Percentiles rank a stretch among this genome's conserved stretches.
Conservation (phyloP, 2,797 vertebrate genomes). For the Pangasius macronema region DNA sequence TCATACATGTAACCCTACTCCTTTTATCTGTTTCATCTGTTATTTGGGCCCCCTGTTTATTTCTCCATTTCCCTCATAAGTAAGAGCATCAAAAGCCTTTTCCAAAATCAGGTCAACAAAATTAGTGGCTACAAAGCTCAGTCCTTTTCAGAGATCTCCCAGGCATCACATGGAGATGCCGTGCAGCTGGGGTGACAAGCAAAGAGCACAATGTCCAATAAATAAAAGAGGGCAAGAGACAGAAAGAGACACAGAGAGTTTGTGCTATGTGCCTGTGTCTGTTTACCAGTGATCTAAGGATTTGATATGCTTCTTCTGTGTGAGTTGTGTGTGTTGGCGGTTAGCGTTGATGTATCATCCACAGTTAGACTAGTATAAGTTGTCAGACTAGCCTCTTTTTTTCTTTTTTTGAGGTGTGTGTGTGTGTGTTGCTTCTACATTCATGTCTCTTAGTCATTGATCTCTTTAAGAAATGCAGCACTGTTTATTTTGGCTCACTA, state of each 20-base stretch:
- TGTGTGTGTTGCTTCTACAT: constrained; percentile 54
- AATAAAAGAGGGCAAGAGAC: background rate
- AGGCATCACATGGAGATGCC: background rate
- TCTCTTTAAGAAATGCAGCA: constrained; percentile 67
- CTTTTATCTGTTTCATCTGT: background rate
- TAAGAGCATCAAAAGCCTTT: background rate
- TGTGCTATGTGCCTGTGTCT: background rate
- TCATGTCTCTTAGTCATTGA: constrained; percentile 71
- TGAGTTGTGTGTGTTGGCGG: background rate
- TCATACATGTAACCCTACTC: background rate
- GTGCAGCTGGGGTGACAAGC: too few relatives aligned
- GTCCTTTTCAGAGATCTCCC: background rate
- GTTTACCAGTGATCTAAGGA: background rate
- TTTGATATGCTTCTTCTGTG: background rate
- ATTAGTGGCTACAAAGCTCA: background rate
- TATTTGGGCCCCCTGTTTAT: background rate
- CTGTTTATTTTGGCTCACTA: constrained; percentile 75
- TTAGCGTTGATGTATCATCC: background rate
- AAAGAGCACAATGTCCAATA: background rate
- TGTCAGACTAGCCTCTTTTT: background rate
- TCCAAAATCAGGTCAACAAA: background rate
- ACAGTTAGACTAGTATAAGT: background rate
- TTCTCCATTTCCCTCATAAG: background rate
- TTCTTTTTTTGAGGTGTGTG: background rate
- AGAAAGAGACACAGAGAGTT: background rate